phyloP scores from a whole-genome alignment of 2,113 vertebrate species.

The Centropus unirufus region DNA sequence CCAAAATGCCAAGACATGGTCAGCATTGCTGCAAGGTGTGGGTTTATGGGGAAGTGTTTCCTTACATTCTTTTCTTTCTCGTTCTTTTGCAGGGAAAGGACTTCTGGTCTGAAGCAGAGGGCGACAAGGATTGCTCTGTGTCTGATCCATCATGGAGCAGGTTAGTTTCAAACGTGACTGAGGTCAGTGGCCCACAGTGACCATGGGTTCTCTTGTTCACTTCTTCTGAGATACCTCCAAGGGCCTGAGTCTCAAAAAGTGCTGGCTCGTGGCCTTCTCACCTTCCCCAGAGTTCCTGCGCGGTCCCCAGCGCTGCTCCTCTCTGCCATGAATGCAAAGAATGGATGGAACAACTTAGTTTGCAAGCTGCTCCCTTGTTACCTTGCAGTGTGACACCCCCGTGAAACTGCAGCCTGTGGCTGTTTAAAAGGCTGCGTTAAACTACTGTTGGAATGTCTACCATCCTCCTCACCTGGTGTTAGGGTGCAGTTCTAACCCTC shows the following conservation, averaged over 20 bases:
- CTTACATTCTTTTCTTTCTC: not conserved
- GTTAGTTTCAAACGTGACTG: not conserved
- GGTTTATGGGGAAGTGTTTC: not conserved
- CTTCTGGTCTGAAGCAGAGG: not conserved
- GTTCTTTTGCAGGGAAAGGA: not conserved
- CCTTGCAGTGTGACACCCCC: not conserved
- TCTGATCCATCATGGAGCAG: conserved; percentile 50
- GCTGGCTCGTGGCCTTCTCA: not conserved
- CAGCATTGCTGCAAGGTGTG: not conserved
- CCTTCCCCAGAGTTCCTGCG: not conserved
- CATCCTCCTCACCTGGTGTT: not conserved
- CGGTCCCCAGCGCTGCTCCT: not conserved
- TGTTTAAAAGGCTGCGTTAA: not conserved
- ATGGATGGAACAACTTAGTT: not conserved
- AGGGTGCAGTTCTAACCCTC: not conserved
- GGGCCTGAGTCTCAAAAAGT: not conserved
- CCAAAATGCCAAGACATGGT: not conserved
- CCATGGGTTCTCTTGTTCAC: not conserved
- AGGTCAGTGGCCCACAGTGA: not conserved
- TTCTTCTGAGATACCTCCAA: not conserved
- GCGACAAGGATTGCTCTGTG: not conserved
- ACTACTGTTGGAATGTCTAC: not conserved
- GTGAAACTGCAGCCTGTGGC: not conserved
- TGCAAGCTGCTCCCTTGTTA: not conserved
- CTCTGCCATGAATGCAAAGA: not conserved